Conservation (phyloP, 2,113 vertebrate genomes). For the Oncorhynchus nerka region DNA sequence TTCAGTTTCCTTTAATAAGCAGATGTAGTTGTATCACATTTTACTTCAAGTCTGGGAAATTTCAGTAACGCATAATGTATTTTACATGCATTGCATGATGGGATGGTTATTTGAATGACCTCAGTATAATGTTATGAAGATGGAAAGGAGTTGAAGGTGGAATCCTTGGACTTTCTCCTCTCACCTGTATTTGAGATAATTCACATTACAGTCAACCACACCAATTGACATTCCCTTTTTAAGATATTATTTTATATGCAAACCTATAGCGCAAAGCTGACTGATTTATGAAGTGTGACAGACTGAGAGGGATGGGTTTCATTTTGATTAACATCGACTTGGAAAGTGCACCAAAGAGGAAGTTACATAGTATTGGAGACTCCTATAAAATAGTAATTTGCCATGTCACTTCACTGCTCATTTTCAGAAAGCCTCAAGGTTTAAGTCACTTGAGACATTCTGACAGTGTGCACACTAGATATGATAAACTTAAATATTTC, state of each 20-base stretch:
- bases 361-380: conserved; percentile 29
- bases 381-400: conserved; percentile 49
- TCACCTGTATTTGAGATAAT: conserved; percentile 51
- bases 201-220: conserved; percentile 32
- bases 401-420: conserved; percentile 39
- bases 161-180: conserved; percentile 26
- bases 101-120: background rate
- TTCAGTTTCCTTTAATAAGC: conserved; percentile 58
- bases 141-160: background rate
- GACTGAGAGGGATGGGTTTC: conserved; percentile 45
- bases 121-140: background rate
- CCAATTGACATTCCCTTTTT: conserved; percentile 37
- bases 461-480: conserved; percentile 27
- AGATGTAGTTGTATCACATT: conserved; percentile 31
- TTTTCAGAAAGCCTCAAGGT: conserved; percentile 4
- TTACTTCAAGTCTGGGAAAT: background rate
- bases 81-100: too few species aligned
- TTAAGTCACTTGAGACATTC: conserved; percentile 7
- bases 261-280: conserved; percentile 36
- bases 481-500: conserved; percentile 36
- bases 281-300: conserved; percentile 55
- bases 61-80: too few species aligned
- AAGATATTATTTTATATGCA: conserved; percentile 32
- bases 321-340: conserved; percentile 39
- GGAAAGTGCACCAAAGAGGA: conserved; percentile 30